A percentile compares a stretch with the other conserved stretches of the same genome.
Evolutionary conservation across 2,113 vertebrate species (phyloP).

Genomic region (Galemys pyrenaicus): DNA sequence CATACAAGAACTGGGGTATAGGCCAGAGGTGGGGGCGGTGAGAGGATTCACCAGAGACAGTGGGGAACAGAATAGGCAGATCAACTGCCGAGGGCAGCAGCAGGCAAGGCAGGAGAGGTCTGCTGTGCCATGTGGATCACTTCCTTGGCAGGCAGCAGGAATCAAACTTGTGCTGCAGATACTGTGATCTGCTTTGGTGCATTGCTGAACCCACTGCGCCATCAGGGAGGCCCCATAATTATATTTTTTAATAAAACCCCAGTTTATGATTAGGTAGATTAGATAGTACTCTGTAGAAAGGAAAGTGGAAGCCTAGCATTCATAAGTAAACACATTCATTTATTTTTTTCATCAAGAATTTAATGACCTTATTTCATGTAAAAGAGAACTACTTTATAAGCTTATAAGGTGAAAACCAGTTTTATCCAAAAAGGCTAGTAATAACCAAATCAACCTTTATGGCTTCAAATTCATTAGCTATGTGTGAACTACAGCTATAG

Average conservation of each 20-base stretch:
- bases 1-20: no score
- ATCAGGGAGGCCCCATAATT: no score
- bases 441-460: neutral
- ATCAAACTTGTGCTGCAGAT: no score
- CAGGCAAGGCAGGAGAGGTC: no score
- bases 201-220: no score
- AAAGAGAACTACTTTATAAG: neutral
- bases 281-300: neutral
- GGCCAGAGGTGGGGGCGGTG: no score
- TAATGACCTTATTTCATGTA: neutral
- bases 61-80: no score
- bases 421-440: neutral
- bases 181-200: no score
- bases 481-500: neutral
- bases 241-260: neutral
- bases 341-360: neutral
- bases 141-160: no score
- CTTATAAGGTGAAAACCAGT: neutral
- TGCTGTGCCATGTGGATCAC: no score
- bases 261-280: neutral
- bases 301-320: accelerated
- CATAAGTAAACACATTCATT: neutral
- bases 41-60: no score
- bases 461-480: neutral
- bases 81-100: no score